Percentiles rank a stretch among this genome's conserved stretches.
These are phyloP conservation scores for Mycalesis mineus DNA, from an alignment of 2,888 invertebrate genomes.

Conservation along the genomic window DNA sequence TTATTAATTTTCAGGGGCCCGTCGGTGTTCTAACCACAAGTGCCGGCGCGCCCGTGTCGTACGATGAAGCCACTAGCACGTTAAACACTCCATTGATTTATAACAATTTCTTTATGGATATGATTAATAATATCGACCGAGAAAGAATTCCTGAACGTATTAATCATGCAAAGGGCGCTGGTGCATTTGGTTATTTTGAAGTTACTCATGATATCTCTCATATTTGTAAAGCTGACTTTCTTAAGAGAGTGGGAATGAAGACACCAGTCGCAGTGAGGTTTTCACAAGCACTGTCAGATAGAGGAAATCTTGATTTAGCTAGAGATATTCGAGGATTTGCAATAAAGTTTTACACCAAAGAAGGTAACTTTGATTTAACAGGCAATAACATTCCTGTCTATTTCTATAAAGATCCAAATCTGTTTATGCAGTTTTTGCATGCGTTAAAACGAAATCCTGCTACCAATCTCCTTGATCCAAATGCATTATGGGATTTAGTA, in stretches of 20 bases:
- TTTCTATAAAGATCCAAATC: too few species aligned
- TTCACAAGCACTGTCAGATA: slow-evolving; percentile 88
- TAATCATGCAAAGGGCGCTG: slow-evolving; percentile 95
- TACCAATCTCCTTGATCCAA: too few species aligned
- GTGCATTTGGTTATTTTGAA: slow-evolving; percentile 90
- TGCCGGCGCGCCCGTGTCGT: slow-evolving; percentile 86
- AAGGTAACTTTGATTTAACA: too few species aligned
- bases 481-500: too few species aligned
- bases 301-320: slow-evolving; percentile 62
- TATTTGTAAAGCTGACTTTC: slow-evolving; percentile 86
- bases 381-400: too few species aligned
- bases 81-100: slow-evolving; percentile 87
- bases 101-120: slow-evolving; percentile 86
- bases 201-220: slow-evolving; percentile 88
- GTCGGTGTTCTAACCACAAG: slow-evolving; percentile 82
- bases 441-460: too few species aligned
- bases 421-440: too few species aligned
- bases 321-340: too few species aligned
- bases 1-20: slow-evolving; percentile 56
- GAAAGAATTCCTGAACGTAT: slow-evolving; percentile 95
- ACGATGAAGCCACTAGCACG: slow-evolving; percentile 83
- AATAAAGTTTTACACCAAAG: too few species aligned
- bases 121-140: slow-evolving; percentile 86
- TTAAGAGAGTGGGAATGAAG: slow-evolving; percentile 83
- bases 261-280: slow-evolving; percentile 87